Percentiles rank a stretch among this genome's conserved stretches.
Evolutionary conservation across 2,113 vertebrate genomes (phyloP).

Genomic region (Neodontobutis hainanensis): DNA sequence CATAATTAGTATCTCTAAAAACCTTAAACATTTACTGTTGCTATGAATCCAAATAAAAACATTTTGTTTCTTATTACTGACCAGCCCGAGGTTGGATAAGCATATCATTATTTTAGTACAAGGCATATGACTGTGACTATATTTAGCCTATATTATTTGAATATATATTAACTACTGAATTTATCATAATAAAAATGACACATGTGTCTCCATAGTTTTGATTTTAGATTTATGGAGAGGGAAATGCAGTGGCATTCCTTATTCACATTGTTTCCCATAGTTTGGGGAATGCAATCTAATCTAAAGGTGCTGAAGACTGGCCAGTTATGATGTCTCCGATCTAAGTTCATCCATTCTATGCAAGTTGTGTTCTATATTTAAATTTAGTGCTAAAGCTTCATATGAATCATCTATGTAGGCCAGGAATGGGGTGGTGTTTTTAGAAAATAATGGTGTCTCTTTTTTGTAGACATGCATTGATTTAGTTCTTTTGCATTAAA

Average conservation of each 20-base stretch:
- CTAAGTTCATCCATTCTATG: constrained; percentile 78
- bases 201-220: constrained; percentile 48
- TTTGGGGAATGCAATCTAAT: constrained; percentile 62
- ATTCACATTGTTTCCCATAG: constrained; percentile 55
- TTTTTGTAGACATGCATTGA: neutral
- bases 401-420: constrained; percentile 25
- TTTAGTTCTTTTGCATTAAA: constrained; percentile 50
- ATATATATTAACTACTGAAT: constrained; percentile 33
- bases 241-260: constrained; percentile 54
- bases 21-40: constrained; percentile 31
- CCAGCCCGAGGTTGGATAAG: constrained; percentile 41
- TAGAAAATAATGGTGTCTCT: constrained; percentile 38
- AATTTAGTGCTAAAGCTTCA: constrained; percentile 44
- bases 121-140: constrained; percentile 71
- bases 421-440: constrained; percentile 32
- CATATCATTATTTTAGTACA: constrained; percentile 50
- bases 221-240: constrained; percentile 45
- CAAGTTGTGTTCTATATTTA: constrained; percentile 69
- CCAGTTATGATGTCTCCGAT: constrained; percentile 70
- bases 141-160: constrained; percentile 57
- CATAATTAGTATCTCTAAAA: constrained; percentile 28
- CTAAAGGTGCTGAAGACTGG: constrained; percentile 78
- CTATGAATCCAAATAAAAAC: constrained; percentile 32
- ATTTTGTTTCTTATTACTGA: constrained; percentile 31
- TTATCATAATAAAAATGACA: constrained; percentile 28